Evolutionary conservation across 2,113 vertebrate genomes (phyloP).

Genomic region (Heterochromis multidens): DNA sequence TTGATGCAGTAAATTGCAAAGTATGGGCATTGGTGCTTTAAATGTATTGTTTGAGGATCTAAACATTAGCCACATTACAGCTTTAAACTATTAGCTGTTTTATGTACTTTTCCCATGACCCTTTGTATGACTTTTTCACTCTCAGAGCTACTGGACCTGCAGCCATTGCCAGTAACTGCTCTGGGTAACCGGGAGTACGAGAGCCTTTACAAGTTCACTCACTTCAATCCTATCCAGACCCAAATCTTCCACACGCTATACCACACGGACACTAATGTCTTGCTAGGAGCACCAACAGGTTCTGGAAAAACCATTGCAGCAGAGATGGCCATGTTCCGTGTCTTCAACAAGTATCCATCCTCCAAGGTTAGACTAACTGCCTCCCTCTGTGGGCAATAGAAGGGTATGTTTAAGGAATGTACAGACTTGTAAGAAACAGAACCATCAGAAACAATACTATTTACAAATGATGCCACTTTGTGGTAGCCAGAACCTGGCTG

Average conservation of each 20-base stretch:
- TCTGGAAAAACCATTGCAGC: conserved; percentile 98
- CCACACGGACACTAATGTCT: conserved; percentile 93
- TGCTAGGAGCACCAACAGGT: conserved; percentile 96
- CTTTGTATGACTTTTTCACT: background rate
- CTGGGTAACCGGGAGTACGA: conserved; percentile 86
- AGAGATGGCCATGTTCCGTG: conserved; percentile 94
- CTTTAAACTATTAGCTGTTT: background rate
- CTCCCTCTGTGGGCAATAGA: background rate
- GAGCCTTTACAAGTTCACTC: conserved; percentile 92
- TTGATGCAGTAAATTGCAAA: background rate
- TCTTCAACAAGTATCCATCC: conserved; percentile 91
- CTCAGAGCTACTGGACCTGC: conserved; percentile 94
- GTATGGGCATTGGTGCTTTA: too few species aligned
- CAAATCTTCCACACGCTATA: conserved; percentile 98
- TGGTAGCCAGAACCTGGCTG: too few species aligned
- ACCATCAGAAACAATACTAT: fast-evolving
- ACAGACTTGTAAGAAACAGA: background rate
- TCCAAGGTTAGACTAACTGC: conserved; percentile 80
- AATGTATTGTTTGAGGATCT: too few species aligned
- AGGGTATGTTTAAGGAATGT: background rate
- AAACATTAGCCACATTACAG: background rate
- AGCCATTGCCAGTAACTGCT: conserved; percentile 88
- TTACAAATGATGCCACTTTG: background rate
- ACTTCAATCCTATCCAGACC: conserved; percentile 98
- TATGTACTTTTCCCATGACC: background rate